These are phyloP conservation scores for Cossypha heuglini DNA, from an alignment of 2,797 vertebrate species.

Conservation along the genomic window DNA sequence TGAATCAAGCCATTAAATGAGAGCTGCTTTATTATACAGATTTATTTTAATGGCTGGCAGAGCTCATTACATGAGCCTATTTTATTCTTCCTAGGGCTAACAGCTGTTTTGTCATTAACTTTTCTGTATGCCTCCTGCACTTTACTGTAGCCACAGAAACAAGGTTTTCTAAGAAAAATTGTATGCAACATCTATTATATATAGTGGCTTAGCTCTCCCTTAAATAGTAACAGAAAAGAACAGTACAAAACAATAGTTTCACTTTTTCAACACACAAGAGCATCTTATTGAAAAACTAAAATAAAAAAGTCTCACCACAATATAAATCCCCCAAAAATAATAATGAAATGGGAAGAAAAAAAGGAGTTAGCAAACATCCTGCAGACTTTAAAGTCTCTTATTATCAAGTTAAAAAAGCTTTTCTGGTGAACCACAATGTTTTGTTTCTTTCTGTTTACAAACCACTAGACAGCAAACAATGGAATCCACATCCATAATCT, in stretches of 20 bases:
- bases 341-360: slow-evolving; percentile 63
- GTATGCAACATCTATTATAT: slow-evolving; percentile 51
- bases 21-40: neutral
- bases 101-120: slow-evolving; percentile 7
- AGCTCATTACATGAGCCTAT: slow-evolving; percentile 17
- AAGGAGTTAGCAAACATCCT: slow-evolving; percentile 73
- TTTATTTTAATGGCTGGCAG: neutral
- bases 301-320: slow-evolving; percentile 80
- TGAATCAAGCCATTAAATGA: slow-evolving; percentile 52
- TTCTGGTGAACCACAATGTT: slow-evolving; percentile 7
- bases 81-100: neutral
- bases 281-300: slow-evolving; percentile 69
- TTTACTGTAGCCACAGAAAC: slow-evolving; percentile 41
- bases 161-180: slow-evolving; percentile 27
- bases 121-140: slow-evolving; percentile 16
- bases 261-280: slow-evolving; percentile 48
- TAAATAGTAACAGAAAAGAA: slow-evolving; percentile 70
- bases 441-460: slow-evolving; percentile 26
- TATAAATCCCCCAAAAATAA: slow-evolving; percentile 75
- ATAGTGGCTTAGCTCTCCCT: slow-evolving; percentile 68
- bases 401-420: neutral
- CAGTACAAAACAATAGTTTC: slow-evolving; percentile 39
- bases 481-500: neutral
- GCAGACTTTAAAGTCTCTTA: slow-evolving; percentile 63
- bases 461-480: neutral